phyloP scores from a whole-genome alignment of 1,140 invertebrate genomes.

The Drosophila sechellia region DNA sequence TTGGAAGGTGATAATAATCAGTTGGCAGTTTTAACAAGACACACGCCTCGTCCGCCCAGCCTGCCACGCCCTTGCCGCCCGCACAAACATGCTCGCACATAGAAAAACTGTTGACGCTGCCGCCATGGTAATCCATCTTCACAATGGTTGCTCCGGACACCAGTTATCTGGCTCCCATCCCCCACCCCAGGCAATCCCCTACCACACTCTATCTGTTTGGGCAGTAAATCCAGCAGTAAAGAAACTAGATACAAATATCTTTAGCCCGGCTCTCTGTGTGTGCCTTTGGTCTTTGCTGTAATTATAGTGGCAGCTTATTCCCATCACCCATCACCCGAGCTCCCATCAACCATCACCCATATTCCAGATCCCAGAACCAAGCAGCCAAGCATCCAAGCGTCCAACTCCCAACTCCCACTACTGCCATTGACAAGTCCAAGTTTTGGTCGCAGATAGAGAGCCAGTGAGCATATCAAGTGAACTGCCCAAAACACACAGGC shows the following conservation, averaged over 20 bases:
- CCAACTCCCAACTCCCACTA: conserved; percentile 23
- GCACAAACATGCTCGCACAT: conserved; percentile 14
- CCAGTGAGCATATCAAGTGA: conserved; percentile 63
- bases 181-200: neutral
- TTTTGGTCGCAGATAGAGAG: conserved; percentile 51
- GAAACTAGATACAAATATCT: conserved; percentile 80
- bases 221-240: conserved; percentile 61
- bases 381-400: neutral
- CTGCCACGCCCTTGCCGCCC: neutral
- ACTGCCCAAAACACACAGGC: conserved; percentile 62
- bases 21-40: conserved; percentile 78
- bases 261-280: conserved; percentile 35
- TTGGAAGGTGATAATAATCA: conserved; percentile 78
- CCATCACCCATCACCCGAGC: conserved; percentile 27
- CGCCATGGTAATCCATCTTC: conserved; percentile 76
- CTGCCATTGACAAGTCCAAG: conserved; percentile 77
- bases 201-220: conserved; percentile 13
- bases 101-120: conserved; percentile 55
- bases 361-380: neutral
- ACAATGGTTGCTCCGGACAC: conserved; percentile 73
- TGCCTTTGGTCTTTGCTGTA: conserved; percentile 63
- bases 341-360: neutral
- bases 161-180: conserved; percentile 30
- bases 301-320: conserved; percentile 73
- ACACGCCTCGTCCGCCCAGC: conserved; percentile 30